Conservation (phyloP, 1,140 invertebrate species). For the Palaemon carinicauda region DNA sequence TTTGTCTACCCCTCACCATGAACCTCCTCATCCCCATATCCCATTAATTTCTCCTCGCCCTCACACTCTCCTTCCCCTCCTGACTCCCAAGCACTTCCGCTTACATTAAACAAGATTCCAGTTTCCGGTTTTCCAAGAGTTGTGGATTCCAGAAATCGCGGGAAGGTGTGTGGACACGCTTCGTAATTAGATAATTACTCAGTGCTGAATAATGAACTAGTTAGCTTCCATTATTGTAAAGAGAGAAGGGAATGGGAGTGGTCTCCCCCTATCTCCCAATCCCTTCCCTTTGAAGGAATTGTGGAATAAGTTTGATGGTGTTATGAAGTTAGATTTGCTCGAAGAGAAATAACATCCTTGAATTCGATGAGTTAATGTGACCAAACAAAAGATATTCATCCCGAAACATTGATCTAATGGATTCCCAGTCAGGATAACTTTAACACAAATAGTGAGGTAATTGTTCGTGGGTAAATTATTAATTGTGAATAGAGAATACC, state of each 20-base stretch:
- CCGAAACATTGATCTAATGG: no score
- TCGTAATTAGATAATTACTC: constrained; percentile 38
- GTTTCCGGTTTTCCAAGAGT: constrained; percentile 23
- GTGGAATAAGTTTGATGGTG: no score
- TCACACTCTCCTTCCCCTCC: background rate
- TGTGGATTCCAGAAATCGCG: constrained; percentile 43
- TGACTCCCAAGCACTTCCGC: background rate
- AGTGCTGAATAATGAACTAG: constrained; percentile 35
- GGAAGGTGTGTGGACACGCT: constrained; percentile 35
- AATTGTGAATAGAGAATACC: no score
- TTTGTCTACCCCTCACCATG: background rate
- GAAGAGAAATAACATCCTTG: no score
- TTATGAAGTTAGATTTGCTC: no score
- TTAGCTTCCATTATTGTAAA: constrained; percentile 34
- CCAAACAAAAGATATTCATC: no score
- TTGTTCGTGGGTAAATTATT: no score
- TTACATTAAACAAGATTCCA: constrained; percentile 30
- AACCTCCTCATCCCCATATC: background rate
- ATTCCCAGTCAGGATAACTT: no score
- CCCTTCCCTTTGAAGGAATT: no score
- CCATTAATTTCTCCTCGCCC: background rate
- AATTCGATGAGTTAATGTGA: no score
- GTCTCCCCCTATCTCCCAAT: background rate
- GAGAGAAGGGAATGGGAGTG: constrained; percentile 3
- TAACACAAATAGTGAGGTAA: no score